Evolutionary conservation across 2,797 vertebrate genomes (phyloP).

Genomic region (Cynodonichthys magdalenae): DNA sequence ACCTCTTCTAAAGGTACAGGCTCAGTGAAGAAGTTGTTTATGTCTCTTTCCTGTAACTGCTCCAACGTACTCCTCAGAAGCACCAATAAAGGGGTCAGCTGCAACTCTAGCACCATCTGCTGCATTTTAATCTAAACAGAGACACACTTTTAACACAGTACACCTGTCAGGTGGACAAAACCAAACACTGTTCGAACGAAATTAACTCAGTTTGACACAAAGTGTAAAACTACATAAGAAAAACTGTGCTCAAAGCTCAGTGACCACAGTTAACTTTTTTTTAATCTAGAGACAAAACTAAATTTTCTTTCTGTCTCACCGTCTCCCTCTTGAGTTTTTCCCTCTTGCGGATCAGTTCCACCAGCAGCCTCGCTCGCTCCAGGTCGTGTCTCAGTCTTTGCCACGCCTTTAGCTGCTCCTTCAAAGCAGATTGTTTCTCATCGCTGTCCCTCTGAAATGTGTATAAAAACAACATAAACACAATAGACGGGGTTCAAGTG

Average conservation of each 20-base stretch:
- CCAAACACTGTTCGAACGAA: no score
- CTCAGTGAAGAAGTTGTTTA: slow-evolving; percentile 97
- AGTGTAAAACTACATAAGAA: no score
- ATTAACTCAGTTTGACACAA: no score
- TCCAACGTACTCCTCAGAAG: slow-evolving; percentile 94
- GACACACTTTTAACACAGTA: neutral
- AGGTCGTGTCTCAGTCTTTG: slow-evolving; percentile 97
- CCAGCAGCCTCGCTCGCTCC: slow-evolving; percentile 94
- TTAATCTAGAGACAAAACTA: neutral
- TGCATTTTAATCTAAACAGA: slow-evolving; percentile 94
- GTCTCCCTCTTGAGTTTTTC: slow-evolving; percentile 98
- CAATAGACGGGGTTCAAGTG: neutral
- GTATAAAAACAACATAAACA: slow-evolving; percentile 39
- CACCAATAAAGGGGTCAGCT: slow-evolving; percentile 96
- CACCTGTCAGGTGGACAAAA: neutral
- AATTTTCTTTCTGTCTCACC: slow-evolving; percentile 75
- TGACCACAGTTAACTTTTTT: neutral
- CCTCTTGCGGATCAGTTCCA: slow-evolving; percentile 98
- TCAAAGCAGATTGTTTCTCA: slow-evolving; percentile 93
- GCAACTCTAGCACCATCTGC: slow-evolving; percentile 96
- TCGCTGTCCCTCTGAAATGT: slow-evolving; percentile 87
- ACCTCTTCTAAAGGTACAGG: slow-evolving; percentile 98
- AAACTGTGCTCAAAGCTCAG: neutral
- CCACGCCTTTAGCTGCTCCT: slow-evolving; percentile 99
- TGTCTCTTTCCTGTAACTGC: slow-evolving; percentile 97